Base-by-base conservation (phyloP, 2,797 vertebrate species). In the Thunnus albacares region DNA sequence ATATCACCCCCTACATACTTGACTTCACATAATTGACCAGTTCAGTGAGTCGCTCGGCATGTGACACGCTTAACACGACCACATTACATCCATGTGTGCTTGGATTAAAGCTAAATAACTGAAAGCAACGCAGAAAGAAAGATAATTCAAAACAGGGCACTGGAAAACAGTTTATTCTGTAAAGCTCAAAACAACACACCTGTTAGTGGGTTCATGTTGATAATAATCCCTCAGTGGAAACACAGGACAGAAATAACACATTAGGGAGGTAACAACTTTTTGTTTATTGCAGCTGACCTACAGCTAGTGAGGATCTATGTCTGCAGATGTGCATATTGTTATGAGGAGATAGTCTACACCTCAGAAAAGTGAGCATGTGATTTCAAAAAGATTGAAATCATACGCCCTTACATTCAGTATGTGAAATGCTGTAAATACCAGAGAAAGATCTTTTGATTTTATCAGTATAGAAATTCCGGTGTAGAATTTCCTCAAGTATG, bases 131-230 rank as follows among this genome's bases (percentile, higher is more conserved):
- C 3, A 52, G 15, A 55, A 52, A 60, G 28, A 58, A 41, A 22
- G n/a, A 69, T 67, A 63, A 60, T 72, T 62, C 8, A 58, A 56
- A 63, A 68, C 30, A 59, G 18, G 26, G 13, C 26, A 59, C 17
- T 45, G 52, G 55, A 73, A 71, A 65, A 61, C 30, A 61, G 58
- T 71, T 58, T 12, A 41, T 79, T 59, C 68, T 79, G 60, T 35
- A 15, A 20, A n/a, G 64, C 43, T 78, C 6, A 62, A 75, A 81
- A 70, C 57, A 73, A 71, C 59, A 59, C 67, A 33, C 6, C 45
- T 73, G 81, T 77, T 51, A 53, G 59, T 70, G 64, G 26, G 58
- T 81, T 82, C 80, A 89, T 91, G 75, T 84, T 78, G 52, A 87
- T 87, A 68, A 84, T 70, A 85, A 62, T 67, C 61, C 68, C 68